phyloP scores from a whole-genome alignment of 2,797 vertebrate species.

The Ambastaia sidthimunki region DNA sequence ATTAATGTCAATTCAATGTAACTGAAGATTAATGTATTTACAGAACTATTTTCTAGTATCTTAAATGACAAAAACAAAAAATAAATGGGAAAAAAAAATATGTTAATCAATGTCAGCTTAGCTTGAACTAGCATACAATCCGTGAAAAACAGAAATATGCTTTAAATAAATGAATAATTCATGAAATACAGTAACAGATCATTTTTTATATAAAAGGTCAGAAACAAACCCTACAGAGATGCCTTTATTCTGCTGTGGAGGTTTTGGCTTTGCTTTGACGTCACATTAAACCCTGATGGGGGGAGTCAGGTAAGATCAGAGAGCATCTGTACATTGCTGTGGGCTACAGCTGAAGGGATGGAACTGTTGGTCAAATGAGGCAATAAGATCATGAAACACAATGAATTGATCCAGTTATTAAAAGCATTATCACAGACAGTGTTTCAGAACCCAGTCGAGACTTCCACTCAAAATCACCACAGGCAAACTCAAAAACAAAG shows the following conservation, averaged over 20 bases:
- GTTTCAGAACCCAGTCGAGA: slow-evolving; percentile 28
- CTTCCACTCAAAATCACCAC: not conserved
- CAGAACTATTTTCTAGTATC: no score
- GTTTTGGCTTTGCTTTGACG: slow-evolving; percentile 1
- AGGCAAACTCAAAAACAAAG: slow-evolving; percentile 7
- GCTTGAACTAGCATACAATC: no score
- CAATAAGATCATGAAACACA: not conserved
- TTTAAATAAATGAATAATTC: not conserved
- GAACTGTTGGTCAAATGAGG: slow-evolving; percentile 27
- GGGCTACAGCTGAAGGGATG: slow-evolving; percentile 24
- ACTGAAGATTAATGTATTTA: no score
- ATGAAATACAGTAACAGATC: not conserved
- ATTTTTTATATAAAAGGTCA: not conserved
- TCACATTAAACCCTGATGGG: slow-evolving; percentile 25
- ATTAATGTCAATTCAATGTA: no score
- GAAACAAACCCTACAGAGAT: not conserved
- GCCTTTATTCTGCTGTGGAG: not conserved
- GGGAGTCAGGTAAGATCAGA: slow-evolving; percentile 24
- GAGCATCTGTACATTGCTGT: slow-evolving; percentile 16
- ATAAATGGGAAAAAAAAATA: no score
- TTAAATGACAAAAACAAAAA: no score
- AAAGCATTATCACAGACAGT: slow-evolving; percentile 2
- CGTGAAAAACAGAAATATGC: not conserved
- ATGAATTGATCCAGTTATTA: slow-evolving; percentile 32
- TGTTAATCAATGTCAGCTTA: no score